These are phyloP conservation scores for Chunga burmeisteri DNA, from an alignment of 2,113 vertebrate species.

Conservation along the genomic window DNA sequence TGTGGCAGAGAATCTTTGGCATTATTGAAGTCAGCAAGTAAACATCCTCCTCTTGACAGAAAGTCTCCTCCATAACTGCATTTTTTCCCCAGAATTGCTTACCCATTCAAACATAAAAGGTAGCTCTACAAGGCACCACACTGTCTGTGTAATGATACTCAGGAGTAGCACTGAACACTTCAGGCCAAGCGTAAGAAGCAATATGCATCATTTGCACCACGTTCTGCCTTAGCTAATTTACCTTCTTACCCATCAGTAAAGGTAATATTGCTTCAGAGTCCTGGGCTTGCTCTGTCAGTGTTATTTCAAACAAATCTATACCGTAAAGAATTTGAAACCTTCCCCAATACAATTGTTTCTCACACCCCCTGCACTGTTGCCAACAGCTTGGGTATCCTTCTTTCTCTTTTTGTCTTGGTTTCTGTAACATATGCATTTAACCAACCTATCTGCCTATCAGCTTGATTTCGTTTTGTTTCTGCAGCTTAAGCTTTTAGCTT, in stretches of 20 bases:
- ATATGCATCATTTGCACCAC: neutral
- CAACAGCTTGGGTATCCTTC: neutral
- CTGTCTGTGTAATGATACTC: neutral
- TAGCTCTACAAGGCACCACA: neutral
- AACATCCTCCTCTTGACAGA: neutral
- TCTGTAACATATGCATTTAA: neutral
- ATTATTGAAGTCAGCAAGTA: neutral
- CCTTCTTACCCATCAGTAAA: neutral
- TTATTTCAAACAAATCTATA: neutral
- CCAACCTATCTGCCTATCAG: neutral
- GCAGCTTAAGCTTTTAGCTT: neutral
- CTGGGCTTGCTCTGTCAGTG: neutral
- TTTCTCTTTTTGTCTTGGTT: neutral
- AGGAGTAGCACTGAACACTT: neutral
- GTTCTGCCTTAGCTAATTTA: neutral
- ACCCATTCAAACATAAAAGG: neutral
- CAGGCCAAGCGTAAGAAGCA: neutral
- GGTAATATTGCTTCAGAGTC: neutral
- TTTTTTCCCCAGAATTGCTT: neutral
- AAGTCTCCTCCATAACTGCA: neutral
- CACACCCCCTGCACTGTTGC: neutral
- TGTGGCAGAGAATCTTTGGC: neutral
- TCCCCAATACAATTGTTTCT: neutral
- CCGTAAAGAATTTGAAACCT: neutral
- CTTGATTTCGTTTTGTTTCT: neutral